phyloP scores from a whole-genome alignment of 2,797 vertebrate species.

The Moxostoma hubbsi region DNA sequence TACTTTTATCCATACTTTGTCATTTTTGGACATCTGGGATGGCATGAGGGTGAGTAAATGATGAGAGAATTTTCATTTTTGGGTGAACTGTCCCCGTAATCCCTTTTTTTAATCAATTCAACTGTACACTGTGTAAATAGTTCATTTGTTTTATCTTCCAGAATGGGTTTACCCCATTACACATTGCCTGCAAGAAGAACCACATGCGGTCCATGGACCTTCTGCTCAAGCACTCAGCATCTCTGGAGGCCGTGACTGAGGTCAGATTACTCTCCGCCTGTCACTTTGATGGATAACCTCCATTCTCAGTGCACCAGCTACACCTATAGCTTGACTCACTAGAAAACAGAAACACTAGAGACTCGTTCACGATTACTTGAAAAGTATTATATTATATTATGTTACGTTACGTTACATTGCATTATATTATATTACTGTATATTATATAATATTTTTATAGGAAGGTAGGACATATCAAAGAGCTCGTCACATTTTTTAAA shows the following conservation, averaged over 20 bases:
- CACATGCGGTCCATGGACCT: conserved; percentile 96
- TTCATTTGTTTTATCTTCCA: conserved; percentile 61
- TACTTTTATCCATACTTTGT: too few relatives aligned
- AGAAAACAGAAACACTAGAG: not conserved
- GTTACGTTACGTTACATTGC: not conserved
- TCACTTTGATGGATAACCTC: conserved; percentile 27
- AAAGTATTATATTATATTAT: not conserved
- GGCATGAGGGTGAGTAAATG: too few relatives aligned
- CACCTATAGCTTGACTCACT: conserved; percentile 17
- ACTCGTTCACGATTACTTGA: not conserved
- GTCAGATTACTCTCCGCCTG: conserved; percentile 69
- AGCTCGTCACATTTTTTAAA: too few relatives aligned
- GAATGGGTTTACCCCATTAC: conserved; percentile 97
- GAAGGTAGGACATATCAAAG: too few relatives aligned
- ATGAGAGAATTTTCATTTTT: too few relatives aligned
- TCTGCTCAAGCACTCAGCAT: conserved; percentile 92
- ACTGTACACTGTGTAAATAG: not conserved
- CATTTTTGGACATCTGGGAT: too few relatives aligned
- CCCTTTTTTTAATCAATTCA: not conserved
- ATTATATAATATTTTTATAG: too few relatives aligned
- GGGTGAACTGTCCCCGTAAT: too few relatives aligned
- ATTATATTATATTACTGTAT: too few relatives aligned
- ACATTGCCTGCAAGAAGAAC: conserved; percentile 98
- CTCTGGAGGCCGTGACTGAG: conserved; percentile 95
- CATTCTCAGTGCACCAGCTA: conserved; percentile 12